Evolutionary conservation across 2,113 vertebrate species (phyloP).

Genomic region (Chascanopsetta lugubris): DNA sequence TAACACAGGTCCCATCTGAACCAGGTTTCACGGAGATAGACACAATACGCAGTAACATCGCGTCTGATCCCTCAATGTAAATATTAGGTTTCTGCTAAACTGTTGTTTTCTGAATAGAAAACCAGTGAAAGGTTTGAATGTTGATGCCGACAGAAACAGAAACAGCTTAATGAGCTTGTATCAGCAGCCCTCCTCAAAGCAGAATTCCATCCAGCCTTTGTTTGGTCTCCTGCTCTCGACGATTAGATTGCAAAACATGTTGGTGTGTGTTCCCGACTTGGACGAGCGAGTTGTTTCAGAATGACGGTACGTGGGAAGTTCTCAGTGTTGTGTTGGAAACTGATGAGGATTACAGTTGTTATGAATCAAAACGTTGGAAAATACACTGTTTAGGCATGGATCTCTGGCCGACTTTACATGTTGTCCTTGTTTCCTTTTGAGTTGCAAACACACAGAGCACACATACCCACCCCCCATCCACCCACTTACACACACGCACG

Average conservation of each 20-base stretch:
- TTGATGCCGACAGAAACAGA: slow-evolving; percentile 22
- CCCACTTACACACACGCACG: slow-evolving; percentile 19
- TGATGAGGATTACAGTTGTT: background rate
- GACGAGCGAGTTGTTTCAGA: slow-evolving; percentile 18
- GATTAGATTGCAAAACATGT: slow-evolving; percentile 22
- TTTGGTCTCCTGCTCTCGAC: slow-evolving; percentile 35
- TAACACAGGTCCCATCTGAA: too few species aligned
- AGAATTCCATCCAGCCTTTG: slow-evolving; percentile 21
- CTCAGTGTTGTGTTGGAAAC: slow-evolving; percentile 12
- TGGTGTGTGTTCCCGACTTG: slow-evolving; percentile 6
- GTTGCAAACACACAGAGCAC: slow-evolving; percentile 18
- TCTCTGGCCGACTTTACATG: slow-evolving; percentile 15
- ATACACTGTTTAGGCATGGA: slow-evolving; percentile 13
- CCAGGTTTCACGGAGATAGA: background rate
- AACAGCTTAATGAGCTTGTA: slow-evolving; percentile 17
- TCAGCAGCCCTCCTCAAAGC: background rate
- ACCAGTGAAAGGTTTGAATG: slow-evolving; percentile 21
- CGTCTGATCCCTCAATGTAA: slow-evolving; percentile 7
- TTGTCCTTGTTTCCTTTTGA: slow-evolving; percentile 29
- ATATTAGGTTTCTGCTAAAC: slow-evolving; percentile 39
- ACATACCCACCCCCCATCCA: slow-evolving; percentile 24
- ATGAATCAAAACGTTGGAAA: slow-evolving; percentile 17
- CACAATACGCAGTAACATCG: too few species aligned
- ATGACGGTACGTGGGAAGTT: background rate
- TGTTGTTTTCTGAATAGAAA: slow-evolving; percentile 2